phyloP scores from a whole-genome alignment of 53 echinoderm and acorn worm genomes.

The Antedon mediterranea region DNA sequence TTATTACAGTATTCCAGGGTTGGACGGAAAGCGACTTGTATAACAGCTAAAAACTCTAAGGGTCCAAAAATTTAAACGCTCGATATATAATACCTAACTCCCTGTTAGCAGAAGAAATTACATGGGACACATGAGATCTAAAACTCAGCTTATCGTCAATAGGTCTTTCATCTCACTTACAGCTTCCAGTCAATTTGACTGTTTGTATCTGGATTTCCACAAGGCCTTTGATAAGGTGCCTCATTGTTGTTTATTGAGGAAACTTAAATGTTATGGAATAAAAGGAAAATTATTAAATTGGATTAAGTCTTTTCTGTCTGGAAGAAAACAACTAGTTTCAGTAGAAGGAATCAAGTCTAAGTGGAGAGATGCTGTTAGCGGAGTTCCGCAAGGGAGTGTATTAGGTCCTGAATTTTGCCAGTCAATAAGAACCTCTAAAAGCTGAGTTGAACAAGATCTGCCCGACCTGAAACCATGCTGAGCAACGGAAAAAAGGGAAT shows the following conservation, averaged over 20 bases:
- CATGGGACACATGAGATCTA: not conserved
- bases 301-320: no score
- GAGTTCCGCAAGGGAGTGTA: no score
- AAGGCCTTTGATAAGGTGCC: not conserved
- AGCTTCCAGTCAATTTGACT: not conserved
- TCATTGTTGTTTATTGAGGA: not conserved
- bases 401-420: not conserved
- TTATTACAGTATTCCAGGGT: not conserved
- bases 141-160: not conserved
- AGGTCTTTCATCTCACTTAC: not conserved
- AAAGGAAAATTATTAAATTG: no score
- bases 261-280: no score
- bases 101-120: not conserved
- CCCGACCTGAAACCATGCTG: slow-evolving; percentile 6
- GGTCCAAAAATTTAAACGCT: not conserved
- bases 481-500: not conserved
- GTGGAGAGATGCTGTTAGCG: no score
- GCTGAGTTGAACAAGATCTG: not conserved
- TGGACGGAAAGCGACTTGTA: not conserved
- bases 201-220: slow-evolving; percentile 3
- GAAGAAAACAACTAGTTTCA: no score
- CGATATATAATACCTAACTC: not conserved
- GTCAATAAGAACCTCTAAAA: not conserved
- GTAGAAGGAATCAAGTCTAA: no score
- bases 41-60: not conserved